A percentile compares a stretch with the other conserved stretches of the same genome.
Evolutionary conservation across 2,113 vertebrate genomes (phyloP).

Genomic region (Zosterops hypoxanthus): DNA sequence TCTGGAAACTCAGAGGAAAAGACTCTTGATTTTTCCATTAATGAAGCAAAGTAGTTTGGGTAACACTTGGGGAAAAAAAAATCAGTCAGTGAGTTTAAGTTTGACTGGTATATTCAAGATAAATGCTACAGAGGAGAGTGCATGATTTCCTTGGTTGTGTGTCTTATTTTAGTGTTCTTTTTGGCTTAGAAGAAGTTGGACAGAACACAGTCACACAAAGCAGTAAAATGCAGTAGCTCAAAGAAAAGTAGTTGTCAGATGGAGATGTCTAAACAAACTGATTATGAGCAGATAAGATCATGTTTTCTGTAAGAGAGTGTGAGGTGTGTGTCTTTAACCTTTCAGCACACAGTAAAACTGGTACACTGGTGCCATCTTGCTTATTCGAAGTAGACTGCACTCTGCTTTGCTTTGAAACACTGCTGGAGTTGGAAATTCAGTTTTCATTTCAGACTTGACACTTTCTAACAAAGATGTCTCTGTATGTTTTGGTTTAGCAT

Average conservation of each 20-base stretch:
- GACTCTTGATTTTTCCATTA: not conserved
- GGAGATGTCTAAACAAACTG: not conserved
- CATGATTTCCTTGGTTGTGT: not conserved
- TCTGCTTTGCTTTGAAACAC: not conserved
- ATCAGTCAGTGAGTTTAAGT: not conserved
- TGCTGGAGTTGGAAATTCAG: not conserved
- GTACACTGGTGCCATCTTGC: slow-evolving; percentile 67
- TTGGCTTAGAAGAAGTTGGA: not conserved
- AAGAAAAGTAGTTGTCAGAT: not conserved
- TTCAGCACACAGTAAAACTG: not conserved
- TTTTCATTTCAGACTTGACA: not conserved
- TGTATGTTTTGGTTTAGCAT: not conserved
- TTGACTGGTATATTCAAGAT: not conserved
- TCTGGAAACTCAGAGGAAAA: not conserved
- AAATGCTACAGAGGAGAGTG: not conserved
- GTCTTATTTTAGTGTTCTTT: not conserved
- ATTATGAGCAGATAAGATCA: not conserved
- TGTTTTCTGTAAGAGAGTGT: not conserved
- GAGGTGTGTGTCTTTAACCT: not conserved
- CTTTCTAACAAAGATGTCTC: not conserved
- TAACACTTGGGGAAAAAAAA: not conserved
- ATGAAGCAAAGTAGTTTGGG: not conserved
- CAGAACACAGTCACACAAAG: not conserved
- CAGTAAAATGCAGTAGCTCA: not conserved
- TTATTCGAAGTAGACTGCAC: slow-evolving; percentile 37